These are phyloP conservation scores for Phania funesta DNA, from an alignment of 2,888 invertebrate species.

Conservation along the genomic window DNA sequence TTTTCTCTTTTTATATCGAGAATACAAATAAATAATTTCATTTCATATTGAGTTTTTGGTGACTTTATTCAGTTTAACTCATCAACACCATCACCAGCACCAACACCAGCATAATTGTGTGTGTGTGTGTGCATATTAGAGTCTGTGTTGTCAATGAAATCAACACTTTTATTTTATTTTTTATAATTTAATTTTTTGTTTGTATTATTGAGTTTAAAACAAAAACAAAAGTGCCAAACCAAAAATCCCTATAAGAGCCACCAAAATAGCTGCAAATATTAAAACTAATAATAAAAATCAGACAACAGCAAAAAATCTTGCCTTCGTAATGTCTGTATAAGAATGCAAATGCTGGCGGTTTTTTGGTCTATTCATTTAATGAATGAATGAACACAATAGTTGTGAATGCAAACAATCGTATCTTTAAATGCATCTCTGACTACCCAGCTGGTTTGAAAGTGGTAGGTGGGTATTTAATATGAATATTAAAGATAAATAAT, in stretches of 20 bases:
- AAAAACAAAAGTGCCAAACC: conserved; percentile 16
- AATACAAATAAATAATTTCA: background rate
- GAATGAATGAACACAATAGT: conserved; percentile 41
- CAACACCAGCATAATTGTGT: no score
- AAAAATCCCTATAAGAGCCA: conserved; percentile 22
- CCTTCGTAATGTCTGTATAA: conserved; percentile 12
- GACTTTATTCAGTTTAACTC: conserved; percentile 1
- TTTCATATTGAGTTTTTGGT: background rate
- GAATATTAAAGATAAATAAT: no score
- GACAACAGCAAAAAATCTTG: conserved; percentile 18
- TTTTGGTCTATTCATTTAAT: conserved; percentile 25
- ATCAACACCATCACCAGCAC: conserved; percentile 5
- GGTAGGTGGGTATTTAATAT: background rate
- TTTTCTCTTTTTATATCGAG: background rate
- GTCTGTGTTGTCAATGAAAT: conserved; percentile 45
- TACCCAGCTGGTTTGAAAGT: conserved; percentile 9
- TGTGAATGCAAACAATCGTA: conserved; percentile 17
- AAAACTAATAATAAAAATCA: conserved; percentile 47
- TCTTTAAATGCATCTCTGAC: background rate
- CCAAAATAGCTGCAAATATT: conserved; percentile 35
- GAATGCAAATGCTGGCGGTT: conserved; percentile 9
- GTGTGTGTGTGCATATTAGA: conserved; percentile 32
- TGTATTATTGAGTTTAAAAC: conserved; percentile 30
- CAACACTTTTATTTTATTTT: conserved; percentile 47
- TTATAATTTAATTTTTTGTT: background rate